A percentile compares a stretch with the other conserved stretches of the same genome.
These are phyloP conservation scores for Aphyosemion australe DNA, from an alignment of 2,113 vertebrate genomes.

Conservation along the genomic window DNA sequence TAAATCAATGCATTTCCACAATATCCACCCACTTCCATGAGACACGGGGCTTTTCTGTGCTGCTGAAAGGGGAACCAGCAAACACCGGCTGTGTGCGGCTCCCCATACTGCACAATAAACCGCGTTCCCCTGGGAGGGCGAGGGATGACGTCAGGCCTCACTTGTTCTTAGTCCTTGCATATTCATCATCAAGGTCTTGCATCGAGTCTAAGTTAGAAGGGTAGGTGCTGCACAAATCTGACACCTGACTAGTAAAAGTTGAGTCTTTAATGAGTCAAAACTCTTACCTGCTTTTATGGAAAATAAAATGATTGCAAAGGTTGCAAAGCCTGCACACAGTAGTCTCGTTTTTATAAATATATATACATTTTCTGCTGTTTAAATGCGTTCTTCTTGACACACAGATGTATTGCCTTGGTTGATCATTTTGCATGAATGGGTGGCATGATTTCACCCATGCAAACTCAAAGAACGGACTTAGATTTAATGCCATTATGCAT, in stretches of 20 bases:
- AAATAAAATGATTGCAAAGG: background rate
- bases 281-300: background rate
- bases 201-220: conserved; percentile 20
- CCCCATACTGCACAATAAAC: conserved; percentile 61
- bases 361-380: background rate
- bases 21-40: conserved; percentile 19
- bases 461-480: conserved; percentile 7
- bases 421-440: background rate
- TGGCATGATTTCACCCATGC: background rate
- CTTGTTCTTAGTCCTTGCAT: conserved; percentile 54
- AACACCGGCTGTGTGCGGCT: conserved; percentile 45
- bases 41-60: conserved; percentile 39
- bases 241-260: conserved; percentile 22
- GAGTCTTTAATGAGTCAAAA: conserved; percentile 6
- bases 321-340: background rate
- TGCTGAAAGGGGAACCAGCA: conserved; percentile 39
- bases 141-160: conserved; percentile 65
- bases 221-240: conserved; percentile 2
- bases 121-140: conserved; percentile 52
- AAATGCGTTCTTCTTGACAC: background rate
- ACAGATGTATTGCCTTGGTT: background rate
- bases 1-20: conserved; percentile 37
- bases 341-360: background rate
- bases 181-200: conserved; percentile 57
- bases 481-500: background rate